Evolutionary conservation across 2,888 invertebrate species (phyloP).

Genomic region (Cephus pulcher): DNA sequence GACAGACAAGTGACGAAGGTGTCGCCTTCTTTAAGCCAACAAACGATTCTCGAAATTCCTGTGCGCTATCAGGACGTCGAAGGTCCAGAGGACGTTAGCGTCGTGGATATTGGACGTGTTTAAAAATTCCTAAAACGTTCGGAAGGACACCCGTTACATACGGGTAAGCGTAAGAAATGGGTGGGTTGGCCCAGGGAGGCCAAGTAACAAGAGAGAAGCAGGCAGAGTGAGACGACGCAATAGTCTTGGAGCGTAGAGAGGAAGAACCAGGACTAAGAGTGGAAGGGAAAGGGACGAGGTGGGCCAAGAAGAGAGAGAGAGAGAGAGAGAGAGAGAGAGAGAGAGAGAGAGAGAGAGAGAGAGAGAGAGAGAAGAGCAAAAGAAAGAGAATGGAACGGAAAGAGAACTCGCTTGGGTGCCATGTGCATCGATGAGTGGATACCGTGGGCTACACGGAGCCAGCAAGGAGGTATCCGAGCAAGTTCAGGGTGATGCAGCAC

Average conservation of each 20-base stretch:
- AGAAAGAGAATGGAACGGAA: slow-evolving; percentile 28
- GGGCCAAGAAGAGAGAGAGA: slow-evolving; percentile 19
- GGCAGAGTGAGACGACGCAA: slow-evolving; percentile 18
- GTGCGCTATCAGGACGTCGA: neutral
- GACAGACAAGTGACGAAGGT: neutral
- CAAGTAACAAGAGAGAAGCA: slow-evolving; percentile 16
- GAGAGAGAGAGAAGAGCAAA: slow-evolving; percentile 16
- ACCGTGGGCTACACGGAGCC: slow-evolving; percentile 44
- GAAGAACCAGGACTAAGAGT: neutral
- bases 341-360: slow-evolving; percentile 1
- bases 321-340: slow-evolving; percentile 9
- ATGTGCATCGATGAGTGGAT: slow-evolving; percentile 50
- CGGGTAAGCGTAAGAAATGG: slow-evolving; percentile 57
- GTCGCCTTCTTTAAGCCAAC: neutral
- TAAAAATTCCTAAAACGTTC: neutral
- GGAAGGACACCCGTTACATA: slow-evolving; percentile 28
- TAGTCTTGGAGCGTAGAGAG: slow-evolving; percentile 1
- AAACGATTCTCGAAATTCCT: neutral
- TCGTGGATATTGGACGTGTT: neutral
- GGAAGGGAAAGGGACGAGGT: slow-evolving; percentile 1
- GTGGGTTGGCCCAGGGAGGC: slow-evolving; percentile 53
- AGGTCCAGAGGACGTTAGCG: neutral
- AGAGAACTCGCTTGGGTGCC: slow-evolving; percentile 52
- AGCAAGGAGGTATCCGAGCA: slow-evolving; percentile 56
- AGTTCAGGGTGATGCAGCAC: slow-evolving; percentile 55